Base-by-base conservation (phyloP, 23 tunicate genomes). In the Ascidia mentula region DNA sequence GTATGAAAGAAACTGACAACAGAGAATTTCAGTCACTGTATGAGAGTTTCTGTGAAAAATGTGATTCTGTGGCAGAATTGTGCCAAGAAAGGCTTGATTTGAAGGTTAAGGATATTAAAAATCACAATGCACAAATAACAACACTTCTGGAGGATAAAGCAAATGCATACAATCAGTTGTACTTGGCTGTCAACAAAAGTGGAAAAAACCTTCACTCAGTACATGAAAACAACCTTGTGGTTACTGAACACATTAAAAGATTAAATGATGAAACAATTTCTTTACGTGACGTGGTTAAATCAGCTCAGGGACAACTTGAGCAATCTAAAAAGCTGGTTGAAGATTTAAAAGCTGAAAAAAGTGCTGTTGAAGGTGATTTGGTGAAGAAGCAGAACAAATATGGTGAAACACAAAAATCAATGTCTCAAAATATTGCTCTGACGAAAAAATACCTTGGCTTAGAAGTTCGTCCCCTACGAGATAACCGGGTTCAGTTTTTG, bases 401-500 rank as follows among this genome's bases (percentile, higher is more conserved):
- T 9, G 65, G 65, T 9, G 13, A 53, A 74, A 37, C 9, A 34
- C 46, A 38, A 38, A 37, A 74, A 74, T 37, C 46, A 5, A 15
- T 74, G 24, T 1, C 33, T 6, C 40, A 74, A 36, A 82, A 39
- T 33, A 26, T 74, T 22, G 46, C 22, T 5, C 45, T 83, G 18
- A 75, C 32, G 0, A 20, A 75, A 42, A 80, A 80, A 46, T 80
- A 80, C 59, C 83, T 82, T 36, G 95, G 95, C 0, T 75, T 89
- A 18, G 88, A 89, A 72, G 38, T 89, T 0, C 76, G 84, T 1
- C 36, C 84, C 17, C 42, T 89, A 37, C 70, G 80, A 32, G 78
- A 75, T 40, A 74, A 84, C 72, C 36, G 95, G 15, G 73, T 79
- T 40, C 95, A 89, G 70, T 89, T 84, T 61, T n/a, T 89, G 37